Percentiles rank a stretch among this genome's conserved stretches.
Evolutionary conservation across 2,888 invertebrate species (phyloP).

Genomic region (Dasysyrphus tricinctus): DNA sequence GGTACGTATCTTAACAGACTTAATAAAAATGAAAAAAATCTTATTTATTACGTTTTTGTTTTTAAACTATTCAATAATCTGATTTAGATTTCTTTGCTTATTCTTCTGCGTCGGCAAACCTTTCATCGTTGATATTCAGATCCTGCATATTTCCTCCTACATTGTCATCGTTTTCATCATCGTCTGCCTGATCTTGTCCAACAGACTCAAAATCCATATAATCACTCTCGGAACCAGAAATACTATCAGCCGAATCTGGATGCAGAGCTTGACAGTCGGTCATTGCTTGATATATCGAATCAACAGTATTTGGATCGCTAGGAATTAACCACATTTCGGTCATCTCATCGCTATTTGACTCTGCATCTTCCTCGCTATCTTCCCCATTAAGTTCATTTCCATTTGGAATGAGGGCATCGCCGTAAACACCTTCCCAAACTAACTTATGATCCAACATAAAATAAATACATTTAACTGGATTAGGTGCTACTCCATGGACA

Average conservation of each 20-base stretch:
- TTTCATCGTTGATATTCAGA: slow-evolving; percentile 81
- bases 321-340: slow-evolving; percentile 91
- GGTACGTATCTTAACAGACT: too few species aligned
- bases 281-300: slow-evolving; percentile 89
- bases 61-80: slow-evolving; percentile 27
- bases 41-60: slow-evolving; percentile 56
- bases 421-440: slow-evolving; percentile 81
- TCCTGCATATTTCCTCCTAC: slow-evolving; percentile 81
- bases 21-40: slow-evolving; percentile 20
- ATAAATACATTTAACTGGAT: slow-evolving; percentile 81
- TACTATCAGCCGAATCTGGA: slow-evolving; percentile 89
- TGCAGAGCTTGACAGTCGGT: slow-evolving; percentile 91
- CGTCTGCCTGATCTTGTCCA: slow-evolving; percentile 77
- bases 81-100: slow-evolving; percentile 39
- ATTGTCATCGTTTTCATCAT: slow-evolving; percentile 74
- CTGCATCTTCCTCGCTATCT: slow-evolving; percentile 79
- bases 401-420: slow-evolving; percentile 77
- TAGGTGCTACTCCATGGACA: slow-evolving; percentile 81
- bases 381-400: slow-evolving; percentile 78
- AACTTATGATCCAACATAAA: slow-evolving; percentile 82
- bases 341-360: slow-evolving; percentile 84
- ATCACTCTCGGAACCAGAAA: slow-evolving; percentile 81
- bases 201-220: slow-evolving; percentile 79
- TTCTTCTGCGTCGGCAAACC: slow-evolving; percentile 83
- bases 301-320: slow-evolving; percentile 86